Evolutionary conservation across 2,888 invertebrate species (phyloP), one percentile per base, ranked within the genome.

Genomic region (Acanthosoma haemorrhoidale): DNA sequence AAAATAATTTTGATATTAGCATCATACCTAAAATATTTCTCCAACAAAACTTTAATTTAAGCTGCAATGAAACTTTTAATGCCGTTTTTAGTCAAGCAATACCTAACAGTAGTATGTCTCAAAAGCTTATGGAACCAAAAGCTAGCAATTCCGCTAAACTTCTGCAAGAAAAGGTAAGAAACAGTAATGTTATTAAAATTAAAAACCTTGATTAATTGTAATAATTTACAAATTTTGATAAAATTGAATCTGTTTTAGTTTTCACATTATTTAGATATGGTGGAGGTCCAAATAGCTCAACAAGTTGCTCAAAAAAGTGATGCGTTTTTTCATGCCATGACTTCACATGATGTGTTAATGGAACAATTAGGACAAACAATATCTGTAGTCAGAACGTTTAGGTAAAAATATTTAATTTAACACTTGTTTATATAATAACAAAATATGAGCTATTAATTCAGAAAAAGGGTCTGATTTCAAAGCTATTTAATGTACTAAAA

Each of bases 311-410:
- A 91, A 77, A 95, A 96, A 79, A 96, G 96, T 9, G 94, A 94
- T 76, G 96, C 96, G 16, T 99, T 98, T 82, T 99, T 98, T 79
- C 92, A 95, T 80, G 97, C 97, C 1, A 97, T 99, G 92, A 89
- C 96, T 68, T 97, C 97, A 6, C 98, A 99, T 81, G 96, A 98
- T 79, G 91, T 93, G 31, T 90, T 99, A 63, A 94, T 97, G 88
- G 94, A 95, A 75, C 92, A 97, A 79, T 90, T 99, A 85, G 89
- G 89, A 1, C 86, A 88, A 78, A 93, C 94, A 18, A 86, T 90
- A 9, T 85, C 84, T 71, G 89, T 91, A 77, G 90, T 94, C 32
- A 85, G 87, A 77, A 83, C 84, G 59, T 83, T 93, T 61, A 85
- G 93, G 79, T 77, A 73, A 29, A 32, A 64, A 66, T 25, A 1